Conservation (phyloP, 1,140 invertebrate genomes). For the Cherax quadricarinatus region DNA sequence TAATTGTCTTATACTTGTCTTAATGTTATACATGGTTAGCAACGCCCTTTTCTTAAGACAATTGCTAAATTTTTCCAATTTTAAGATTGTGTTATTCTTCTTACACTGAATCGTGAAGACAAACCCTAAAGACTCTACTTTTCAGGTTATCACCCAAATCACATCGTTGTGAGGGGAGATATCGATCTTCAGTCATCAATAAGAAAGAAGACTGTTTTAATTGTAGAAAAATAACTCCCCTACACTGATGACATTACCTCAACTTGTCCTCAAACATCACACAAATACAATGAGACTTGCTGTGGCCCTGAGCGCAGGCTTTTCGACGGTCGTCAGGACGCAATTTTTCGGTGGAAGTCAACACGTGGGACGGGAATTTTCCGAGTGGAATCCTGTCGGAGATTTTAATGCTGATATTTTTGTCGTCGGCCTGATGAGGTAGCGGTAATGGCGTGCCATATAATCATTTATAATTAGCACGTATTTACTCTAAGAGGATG, state of each 20-base stretch:
- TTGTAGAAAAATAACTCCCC: neutral
- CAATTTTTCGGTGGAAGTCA: neutral
- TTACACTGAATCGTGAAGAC: neutral
- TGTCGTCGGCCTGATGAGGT: constrained; percentile 50
- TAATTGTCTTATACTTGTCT: neutral
- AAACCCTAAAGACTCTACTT: neutral
- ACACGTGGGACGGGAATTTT: constrained; percentile 44
- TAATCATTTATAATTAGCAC: constrained; percentile 39
- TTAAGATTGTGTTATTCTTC: neutral
- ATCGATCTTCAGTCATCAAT: neutral
- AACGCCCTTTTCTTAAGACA: neutral
- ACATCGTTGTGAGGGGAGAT: neutral
- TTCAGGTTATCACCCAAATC: neutral
- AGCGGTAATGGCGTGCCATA: constrained; percentile 35
- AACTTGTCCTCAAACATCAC: neutral
- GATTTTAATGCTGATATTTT: constrained; percentile 71
- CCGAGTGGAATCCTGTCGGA: constrained; percentile 56
- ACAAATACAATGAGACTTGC: neutral
- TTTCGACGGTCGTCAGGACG: neutral
- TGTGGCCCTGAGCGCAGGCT: too few relatives aligned
- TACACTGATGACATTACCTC: neutral
- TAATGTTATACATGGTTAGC: neutral
- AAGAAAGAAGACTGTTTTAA: neutral
- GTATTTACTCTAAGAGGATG: neutral
- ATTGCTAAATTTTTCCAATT: neutral